Conservation (phyloP, 2,888 invertebrate genomes). For the Chloroclysta siterata region DNA sequence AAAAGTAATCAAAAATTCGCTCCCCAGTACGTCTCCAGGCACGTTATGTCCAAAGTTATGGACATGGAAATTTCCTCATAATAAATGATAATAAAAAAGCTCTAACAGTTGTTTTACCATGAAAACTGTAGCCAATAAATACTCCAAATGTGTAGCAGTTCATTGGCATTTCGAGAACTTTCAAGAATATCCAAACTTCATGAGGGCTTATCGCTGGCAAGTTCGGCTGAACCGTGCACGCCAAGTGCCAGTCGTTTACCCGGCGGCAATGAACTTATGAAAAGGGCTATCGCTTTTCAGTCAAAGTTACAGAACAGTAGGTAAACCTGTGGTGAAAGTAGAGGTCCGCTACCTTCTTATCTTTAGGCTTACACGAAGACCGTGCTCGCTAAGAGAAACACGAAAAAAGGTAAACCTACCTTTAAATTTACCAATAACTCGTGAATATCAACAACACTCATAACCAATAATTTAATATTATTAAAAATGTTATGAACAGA, state of each 20-base stretch:
- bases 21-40: too few species aligned
- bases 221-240: constrained; percentile 22
- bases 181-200: constrained; percentile 20
- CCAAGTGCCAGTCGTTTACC: constrained; percentile 24
- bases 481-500: too few species aligned
- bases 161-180: constrained; percentile 36
- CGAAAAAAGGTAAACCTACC: too few species aligned
- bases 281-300: constrained; percentile 10
- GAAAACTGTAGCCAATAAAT: not conserved
- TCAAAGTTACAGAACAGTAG: too few species aligned
- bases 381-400: too few species aligned
- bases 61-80: not conserved
- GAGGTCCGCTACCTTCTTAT: not conserved
- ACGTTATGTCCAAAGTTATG: too few species aligned
- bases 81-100: not conserved
- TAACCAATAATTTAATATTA: too few species aligned
- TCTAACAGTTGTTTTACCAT: not conserved
- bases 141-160: constrained; percentile 35
- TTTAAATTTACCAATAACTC: too few species aligned
- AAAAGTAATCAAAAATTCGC: too few species aligned
- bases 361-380: not conserved
- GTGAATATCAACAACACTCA: too few species aligned
- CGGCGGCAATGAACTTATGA: constrained; percentile 20
- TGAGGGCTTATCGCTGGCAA: constrained; percentile 20
- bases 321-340: too few species aligned